Evolutionary conservation across 2,888 invertebrate species (phyloP), one percentile per base, ranked within the genome.

Genomic region (Diaperis boleti): DNA sequence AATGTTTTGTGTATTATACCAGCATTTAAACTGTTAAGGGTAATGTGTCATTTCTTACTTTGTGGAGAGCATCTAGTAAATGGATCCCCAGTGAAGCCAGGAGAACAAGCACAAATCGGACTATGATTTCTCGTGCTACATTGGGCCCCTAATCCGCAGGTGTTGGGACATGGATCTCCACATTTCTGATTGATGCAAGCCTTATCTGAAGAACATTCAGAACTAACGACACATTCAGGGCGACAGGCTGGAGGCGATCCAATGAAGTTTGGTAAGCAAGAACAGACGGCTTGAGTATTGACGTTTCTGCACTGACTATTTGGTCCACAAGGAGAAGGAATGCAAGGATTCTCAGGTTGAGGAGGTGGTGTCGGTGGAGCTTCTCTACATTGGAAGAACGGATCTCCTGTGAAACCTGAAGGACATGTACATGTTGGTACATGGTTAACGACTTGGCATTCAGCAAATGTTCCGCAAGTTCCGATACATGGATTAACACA

Each of bases 121-220:
- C 91, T 93, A 79, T 95, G 94, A 78, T 94, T 93, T 76, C 89
- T 90, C 0, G 91, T 90, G 44, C 88, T 87, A 75, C 95, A 95
- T 69, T 91, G 88, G 1, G 95, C 94, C 71, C 90, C 88, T 49
- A 92, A 83, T n/a, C 95, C 95, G 77, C 95, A 95, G 0, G 92
- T 92, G 69, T 92, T 91, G 8, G 91, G 90, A 74, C 95, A 95
- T 31, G 95, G 95, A 82, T 95, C 93, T 6, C 89, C 87, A 78
- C 96, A 96, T 81, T 89, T 91, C 73, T 91, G 91, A 78, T 92
- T 92, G 29, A 94, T 85, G 72, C 96, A 96, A 11, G 95, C 94
- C 70, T 89, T 88, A 62, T 93, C 91, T 8, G 86, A 78, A 14
- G 92, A 87, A 80, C 95, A 96, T 82, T 95, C 94, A 1, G 91